Base-by-base conservation (phyloP, 2,888 invertebrate species). In the Scaptomyza cyrtandrae region DNA sequence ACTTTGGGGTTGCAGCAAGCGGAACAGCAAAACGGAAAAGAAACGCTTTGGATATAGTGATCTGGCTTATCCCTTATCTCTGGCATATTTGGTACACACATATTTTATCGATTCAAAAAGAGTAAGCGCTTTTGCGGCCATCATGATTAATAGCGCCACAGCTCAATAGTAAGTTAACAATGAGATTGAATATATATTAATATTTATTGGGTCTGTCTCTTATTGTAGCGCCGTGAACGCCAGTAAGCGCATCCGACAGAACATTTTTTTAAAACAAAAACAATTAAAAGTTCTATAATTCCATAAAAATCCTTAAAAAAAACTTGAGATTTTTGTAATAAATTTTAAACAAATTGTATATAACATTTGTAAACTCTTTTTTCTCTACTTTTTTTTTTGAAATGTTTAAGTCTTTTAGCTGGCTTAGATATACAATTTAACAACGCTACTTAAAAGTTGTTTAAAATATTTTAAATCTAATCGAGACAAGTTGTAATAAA, bases 71-170 rank as follows among this genome's bases (percentile, higher is more conserved):
- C 70, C 64, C 9, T 6, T 75, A 3, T 55, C 57, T 3, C 37
- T 79, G 52, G 78, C 70, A 3, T 78, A 79, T 45, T 37, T 87
- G 0, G 79, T 79, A 27, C 75, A 85, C 41, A 71, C 52, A 11
- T 86, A 76, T 29, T 52, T 71, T 0, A 44, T 85, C 11, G 35
- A 57, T 2, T 56, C 62, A 0, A 31, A 58, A 0, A 35, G 53
- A 3, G 48, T 87, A 1, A 83, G 69, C 39, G 50, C 31, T 1
- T 14, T 87, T 19, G 56, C 66, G 5, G 66, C 48, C 41, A 60
- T 67, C 35, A 61, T 80, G 13, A 57, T 79, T 0, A 64, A 80
- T 39, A 67, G 53, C 46, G 48, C 61, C 1, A 80, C 80, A 13
- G 79, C 69, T 7, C 71, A 74, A 19, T 76, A 74, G 80, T 80